Percentiles rank a stretch among this genome's conserved stretches.
These are phyloP conservation scores for Porites lutea DNA, from an alignment of 64 coral and sea anemone genomes.

Conservation along the genomic window DNA sequence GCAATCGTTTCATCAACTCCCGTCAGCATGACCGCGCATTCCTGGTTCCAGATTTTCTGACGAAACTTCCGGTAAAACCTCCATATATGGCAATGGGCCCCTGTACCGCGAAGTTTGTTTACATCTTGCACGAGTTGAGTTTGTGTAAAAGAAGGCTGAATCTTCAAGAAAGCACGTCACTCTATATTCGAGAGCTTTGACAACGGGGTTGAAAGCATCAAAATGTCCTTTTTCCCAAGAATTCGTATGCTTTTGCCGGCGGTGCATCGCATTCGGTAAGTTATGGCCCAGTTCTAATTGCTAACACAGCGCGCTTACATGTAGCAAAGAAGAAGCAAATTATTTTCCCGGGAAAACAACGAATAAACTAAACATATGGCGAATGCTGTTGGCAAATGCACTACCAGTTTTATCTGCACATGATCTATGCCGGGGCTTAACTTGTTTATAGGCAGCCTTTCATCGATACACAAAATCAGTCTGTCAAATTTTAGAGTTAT, in stretches of 20 bases:
- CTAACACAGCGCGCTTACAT: no score
- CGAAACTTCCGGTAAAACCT: conserved; percentile 43
- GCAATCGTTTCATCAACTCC: conserved; percentile 21
- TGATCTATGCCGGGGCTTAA: no score
- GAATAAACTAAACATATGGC: no score
- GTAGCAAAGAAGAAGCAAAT: no score
- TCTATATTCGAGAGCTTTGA: background rate
- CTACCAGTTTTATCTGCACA: no score
- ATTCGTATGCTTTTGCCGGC: conserved; percentile 32
- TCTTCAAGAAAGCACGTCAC: background rate
- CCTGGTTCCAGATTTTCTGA: conserved; percentile 25
- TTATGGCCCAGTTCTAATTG: background rate
- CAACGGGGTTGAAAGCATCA: background rate
- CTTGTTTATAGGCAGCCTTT: no score
- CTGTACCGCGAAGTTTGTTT: conserved; percentile 28
- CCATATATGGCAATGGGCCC: conserved; percentile 1
- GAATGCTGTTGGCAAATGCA: no score
- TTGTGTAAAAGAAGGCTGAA: background rate
- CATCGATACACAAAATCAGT: no score
- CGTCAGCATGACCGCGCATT: conserved; percentile 52
- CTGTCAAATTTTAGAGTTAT: no score
- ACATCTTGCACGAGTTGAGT: background rate
- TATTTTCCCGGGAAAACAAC: no score
- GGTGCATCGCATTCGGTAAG: conserved; percentile 20
- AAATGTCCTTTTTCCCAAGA: conserved; percentile 34